Evolutionary conservation across 2,888 invertebrate genomes (phyloP).

Genomic region (Achlya flavicornis): DNA sequence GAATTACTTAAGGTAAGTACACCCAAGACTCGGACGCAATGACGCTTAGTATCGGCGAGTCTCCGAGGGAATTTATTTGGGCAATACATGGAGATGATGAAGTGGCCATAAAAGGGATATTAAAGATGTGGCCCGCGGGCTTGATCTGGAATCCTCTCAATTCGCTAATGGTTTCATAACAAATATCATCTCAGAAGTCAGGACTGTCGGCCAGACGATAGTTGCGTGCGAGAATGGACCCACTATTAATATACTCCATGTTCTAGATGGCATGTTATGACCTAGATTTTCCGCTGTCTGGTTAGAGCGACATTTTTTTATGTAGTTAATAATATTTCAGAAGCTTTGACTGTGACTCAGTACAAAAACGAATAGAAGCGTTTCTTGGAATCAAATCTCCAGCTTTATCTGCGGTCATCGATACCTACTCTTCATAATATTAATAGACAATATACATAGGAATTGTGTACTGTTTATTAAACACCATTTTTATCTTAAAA

Average conservation of each 20-base stretch:
- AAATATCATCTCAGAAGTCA: conserved; percentile 40
- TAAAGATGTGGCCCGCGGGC: conserved; percentile 38
- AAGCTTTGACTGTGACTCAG: conserved; percentile 3
- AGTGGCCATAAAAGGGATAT: conserved; percentile 60
- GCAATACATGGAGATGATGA: conserved; percentile 52
- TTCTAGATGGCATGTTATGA: conserved; percentile 42
- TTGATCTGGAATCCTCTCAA: conserved; percentile 59
- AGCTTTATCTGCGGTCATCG: not conserved
- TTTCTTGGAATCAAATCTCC: not conserved
- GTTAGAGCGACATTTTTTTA: conserved; percentile 37
- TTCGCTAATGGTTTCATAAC: conserved; percentile 60
- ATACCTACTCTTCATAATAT: not conserved
- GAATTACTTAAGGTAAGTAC: conserved; percentile 12
- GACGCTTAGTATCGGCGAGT: not conserved
- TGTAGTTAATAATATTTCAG: conserved; percentile 28
- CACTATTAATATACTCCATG: conserved; percentile 47
- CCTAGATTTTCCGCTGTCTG: conserved; percentile 44
- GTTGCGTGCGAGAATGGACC: conserved; percentile 40
- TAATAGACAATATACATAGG: no score
- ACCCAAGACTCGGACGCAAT: conserved; percentile 6
- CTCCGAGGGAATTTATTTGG: conserved; percentile 32
- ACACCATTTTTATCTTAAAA: no score
- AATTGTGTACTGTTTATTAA: no score
- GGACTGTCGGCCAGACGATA: conserved; percentile 25
- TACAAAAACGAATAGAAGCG: not conserved